A percentile compares a stretch with the other conserved stretches of the same genome.
Evolutionary conservation across 2,113 vertebrate genomes (phyloP).

Genomic region (Gymnocephalus cernua): DNA sequence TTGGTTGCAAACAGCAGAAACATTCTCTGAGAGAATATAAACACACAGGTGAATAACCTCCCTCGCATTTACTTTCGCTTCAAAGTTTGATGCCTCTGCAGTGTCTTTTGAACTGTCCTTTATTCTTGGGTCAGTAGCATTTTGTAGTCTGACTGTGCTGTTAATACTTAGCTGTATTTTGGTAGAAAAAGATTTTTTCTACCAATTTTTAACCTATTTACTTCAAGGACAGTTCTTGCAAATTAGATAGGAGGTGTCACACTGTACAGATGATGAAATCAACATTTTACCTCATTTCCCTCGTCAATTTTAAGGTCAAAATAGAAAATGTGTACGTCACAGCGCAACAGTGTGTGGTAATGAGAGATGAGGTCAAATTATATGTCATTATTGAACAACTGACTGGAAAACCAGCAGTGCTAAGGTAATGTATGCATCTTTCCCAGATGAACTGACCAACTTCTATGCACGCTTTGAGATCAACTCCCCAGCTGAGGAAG

Average conservation of each 20-base stretch:
- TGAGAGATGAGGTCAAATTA: not conserved
- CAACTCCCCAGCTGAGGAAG: no score
- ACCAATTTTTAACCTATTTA: slow-evolving; percentile 22
- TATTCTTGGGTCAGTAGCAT: slow-evolving; percentile 24
- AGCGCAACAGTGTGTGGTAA: not conserved
- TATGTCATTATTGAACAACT: not conserved
- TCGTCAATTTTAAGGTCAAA: slow-evolving; percentile 26
- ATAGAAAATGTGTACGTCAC: slow-evolving; percentile 7
- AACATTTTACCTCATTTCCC: not conserved
- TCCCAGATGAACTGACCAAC: no score
- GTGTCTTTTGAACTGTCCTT: slow-evolving; percentile 10
- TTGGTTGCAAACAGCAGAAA: slow-evolving; percentile 15
- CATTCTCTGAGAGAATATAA: slow-evolving; percentile 13
- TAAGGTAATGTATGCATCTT: no score
- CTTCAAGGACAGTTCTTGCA: slow-evolving; percentile 29
- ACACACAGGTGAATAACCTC: slow-evolving; percentile 12
- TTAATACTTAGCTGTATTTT: slow-evolving; percentile 3
- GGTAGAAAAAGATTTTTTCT: not conserved
- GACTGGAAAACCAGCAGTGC: no score
- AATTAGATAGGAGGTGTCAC: slow-evolving; percentile 29
- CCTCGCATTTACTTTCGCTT: not conserved
- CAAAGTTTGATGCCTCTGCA: slow-evolving; percentile 38
- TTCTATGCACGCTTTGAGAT: no score
- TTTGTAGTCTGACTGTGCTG: slow-evolving; percentile 2
- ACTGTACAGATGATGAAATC: not conserved